Base-by-base conservation (phyloP, 2,888 invertebrate genomes). In the Nipponacmea schrenckii region DNA sequence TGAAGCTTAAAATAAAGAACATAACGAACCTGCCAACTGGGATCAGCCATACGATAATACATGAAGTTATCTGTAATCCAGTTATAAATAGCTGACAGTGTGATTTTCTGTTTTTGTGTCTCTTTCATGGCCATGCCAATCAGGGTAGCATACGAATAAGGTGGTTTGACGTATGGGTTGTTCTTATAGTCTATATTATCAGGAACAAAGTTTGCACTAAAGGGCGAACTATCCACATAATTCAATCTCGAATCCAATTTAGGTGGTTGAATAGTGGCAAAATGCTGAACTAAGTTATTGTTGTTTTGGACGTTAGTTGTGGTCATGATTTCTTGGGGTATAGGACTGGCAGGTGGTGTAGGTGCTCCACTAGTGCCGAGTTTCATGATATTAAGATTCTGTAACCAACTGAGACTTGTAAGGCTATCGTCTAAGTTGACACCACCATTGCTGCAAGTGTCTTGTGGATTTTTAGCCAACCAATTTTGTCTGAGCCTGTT, bases 51-150 rank as follows among this genome's bases (percentile, higher is more conserved):
- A 86, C 94, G 92, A 89, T 96, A 96, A 89, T 94, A 96, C 89
- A 95, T 92, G 90, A 96, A 96, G 88, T 96, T 95, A 77, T 96
- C 95, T 76, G 93, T 92, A 80, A 96, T 96, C 96, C 96, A 96
- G 65, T 93, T 93, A 88, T 96, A 96, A 81, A 96, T 96, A 69
- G 94, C 94, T 0, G 94, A 94, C 17, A 96, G 90, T 0, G 96
- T 95, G 92, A 96, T 94, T 89, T 96, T 96, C 87, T 95, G 95
- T 70, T 86, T 85, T 79, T 93, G 93, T 84, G 95, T 95, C 81
- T 94, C 94, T 78, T 94, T 92, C 96, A 96, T 96, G 5, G 96
- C 96, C 93, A 96, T 94, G 83, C 95, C 95, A 80, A 96, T 96
- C 67, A 96, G 90, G 0, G 95, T 95, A 67, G 96, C 95, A 86